Evolutionary conservation across 1,140 invertebrate species (phyloP), one percentile per base, ranked within the genome.

Genomic region (Anastrepha ludens): DNA sequence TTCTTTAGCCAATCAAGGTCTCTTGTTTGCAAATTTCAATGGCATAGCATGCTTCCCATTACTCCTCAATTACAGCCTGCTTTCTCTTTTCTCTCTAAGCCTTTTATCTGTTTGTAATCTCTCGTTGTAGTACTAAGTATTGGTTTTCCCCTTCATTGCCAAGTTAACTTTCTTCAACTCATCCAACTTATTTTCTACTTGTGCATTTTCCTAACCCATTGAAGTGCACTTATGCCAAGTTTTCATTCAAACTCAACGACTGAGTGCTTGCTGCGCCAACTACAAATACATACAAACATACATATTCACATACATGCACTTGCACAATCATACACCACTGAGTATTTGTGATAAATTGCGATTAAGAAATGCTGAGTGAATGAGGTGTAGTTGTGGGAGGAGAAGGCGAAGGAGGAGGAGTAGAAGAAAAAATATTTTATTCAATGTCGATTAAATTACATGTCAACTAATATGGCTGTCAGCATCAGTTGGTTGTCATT

Each of bases 391-490:
- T 55, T 55, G 11, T 55, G 11, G 50, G 11, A 55, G 11, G 13
- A 70, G 20, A 41, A 70, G 67, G 60, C 60, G 60, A 62, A 62
- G 11, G 60, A 67, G 17, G 17, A 4, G 7, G n/a, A 39, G 64
- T 6, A 29, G 7, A 67, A 67, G 64, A 7, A 39, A 55, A 62
- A 74, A 44, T 74, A 50, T 81, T 81, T 55, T 81, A 81, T 81
- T 81, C 74, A 81, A 81, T 81, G 50, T 47, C 74, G 44, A 81
- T 81, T 81, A 81, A 81, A 81, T 81, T 81, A 81, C 74, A 81
- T 81, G 74, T 55, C 74, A 81, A 81, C 74, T 81, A 81, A 81
- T 81, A 81, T 81, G 74, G 20, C 50, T 81, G 74, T 55, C 47
- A 81, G 44, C 74, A 81, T 55, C 74, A 81, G 74, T 81, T 81